Evolutionary conservation across 2,888 invertebrate species (phyloP), one percentile per base, ranked within the genome.

Genomic region (Heteropelma amictum): DNA sequence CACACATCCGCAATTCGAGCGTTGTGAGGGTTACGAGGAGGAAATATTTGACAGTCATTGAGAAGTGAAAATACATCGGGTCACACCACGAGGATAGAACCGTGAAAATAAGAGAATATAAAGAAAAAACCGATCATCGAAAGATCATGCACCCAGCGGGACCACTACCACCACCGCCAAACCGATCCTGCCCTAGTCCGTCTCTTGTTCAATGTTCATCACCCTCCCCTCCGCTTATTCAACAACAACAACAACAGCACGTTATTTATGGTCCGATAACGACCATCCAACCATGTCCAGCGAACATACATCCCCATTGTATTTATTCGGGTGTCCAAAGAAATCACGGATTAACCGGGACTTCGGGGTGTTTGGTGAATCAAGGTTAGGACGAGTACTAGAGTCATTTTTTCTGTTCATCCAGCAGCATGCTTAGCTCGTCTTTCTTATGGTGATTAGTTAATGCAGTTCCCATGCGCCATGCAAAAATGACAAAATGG

Each of bases 111-210:
- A 42, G 65, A 60, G 60, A 63, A 2, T 38, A 42, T 47, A 40
- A 49, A 21, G n/a, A 71, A 35, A 60, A 47, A 61, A 65, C 65
- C 67, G 77, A 79, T 68, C 49, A 65, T 35, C 35, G 58, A 51
- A 77, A 77, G 76, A 77, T 80, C 84, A 86, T 86, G 86, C 84
- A 85, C 81, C 82, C 86, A 56, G 73, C 84, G 61, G 80, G 82
- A 71, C 79, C 81, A 53, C 80, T 82, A 54, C 79, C 83, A 64
- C 65, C 67, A 51, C 42, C 75, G n/a, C 76, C 71, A 60, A 83
- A 77, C 77, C 84, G 83, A 82, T 83, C 85, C 60, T 79, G 77
- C 53, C 68, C 76, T 2, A 72, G 80, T 70, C 78, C 79, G 49
- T 77, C 80, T 61, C 35, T 69, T 74, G 64, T 60, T 56, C 76